Evolutionary conservation across 2,113 vertebrate genomes (phyloP), one percentile per base, ranked within the genome.

Genomic region (Reinhardtius hippoglossoides): DNA sequence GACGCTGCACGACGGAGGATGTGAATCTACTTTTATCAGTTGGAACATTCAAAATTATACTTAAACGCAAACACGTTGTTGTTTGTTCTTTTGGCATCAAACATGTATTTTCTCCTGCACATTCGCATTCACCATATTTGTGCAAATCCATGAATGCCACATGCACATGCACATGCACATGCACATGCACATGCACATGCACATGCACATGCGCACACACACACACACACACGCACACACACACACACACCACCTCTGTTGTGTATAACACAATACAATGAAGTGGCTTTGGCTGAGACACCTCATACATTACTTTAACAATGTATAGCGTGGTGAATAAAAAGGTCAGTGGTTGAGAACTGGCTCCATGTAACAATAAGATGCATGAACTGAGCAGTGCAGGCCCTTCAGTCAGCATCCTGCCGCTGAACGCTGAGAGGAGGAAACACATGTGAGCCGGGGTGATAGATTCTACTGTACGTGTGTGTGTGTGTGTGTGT

Each of bases 291-390:
- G 67, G 67, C 76, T 55, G 56, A 60, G 83, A 87, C 85, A 86
- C 87, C 84, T 87, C 90, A 91, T 92, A 88, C 83, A 87, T 91
- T 91, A 92, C 89, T 89, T 89, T 91, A 91, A 89, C 90, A 88
- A 89, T 91, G 90, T 87, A 84, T 87, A 50, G 90, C 67, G 74
- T 15, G 13, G 81, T 83, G 86, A 85, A 87, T 89, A 88, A 90
- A 92, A 92, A 92, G 90, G 91, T 92, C 90, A 92, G 77, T 69
- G 83, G 88, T 82, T 84, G 91, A 86, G 85, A 91, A 89, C 74
- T 74, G 82, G 80, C 80, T 86, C 88, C 82, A 85, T 85, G 91
- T 82, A 91, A 89, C 88, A 89, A 89, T 89, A 88, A 89, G 87
- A 90, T 87, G 88, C 86, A 90, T 89, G 86, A 84, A 83, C 59